These are phyloP conservation scores for Microplitis mediator DNA, from an alignment of 1,140 invertebrate genomes.

Conservation along the genomic window DNA sequence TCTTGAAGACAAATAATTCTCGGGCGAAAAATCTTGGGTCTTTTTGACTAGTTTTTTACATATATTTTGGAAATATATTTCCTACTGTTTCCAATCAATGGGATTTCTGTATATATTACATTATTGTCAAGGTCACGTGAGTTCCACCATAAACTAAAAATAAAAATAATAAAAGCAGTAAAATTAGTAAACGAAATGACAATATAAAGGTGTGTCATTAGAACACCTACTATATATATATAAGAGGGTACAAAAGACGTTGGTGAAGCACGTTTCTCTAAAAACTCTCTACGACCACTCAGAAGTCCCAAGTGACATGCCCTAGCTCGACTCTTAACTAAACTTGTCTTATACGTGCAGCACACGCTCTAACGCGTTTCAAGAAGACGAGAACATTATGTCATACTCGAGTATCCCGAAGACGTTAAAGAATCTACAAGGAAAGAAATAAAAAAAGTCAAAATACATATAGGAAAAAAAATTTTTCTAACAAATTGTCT, in stretches of 20 bases:
- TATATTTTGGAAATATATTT: too few species aligned
- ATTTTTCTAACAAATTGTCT: not conserved
- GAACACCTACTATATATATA: not conserved
- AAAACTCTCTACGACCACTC: conserved; percentile 3
- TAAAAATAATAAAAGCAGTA: not conserved
- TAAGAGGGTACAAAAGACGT: not conserved
- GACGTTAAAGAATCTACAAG: not conserved
- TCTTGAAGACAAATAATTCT: too few species aligned
- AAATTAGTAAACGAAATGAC: not conserved
- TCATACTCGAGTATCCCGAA: conserved; percentile 19
- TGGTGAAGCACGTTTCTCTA: not conserved
- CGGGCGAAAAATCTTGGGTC: too few species aligned
- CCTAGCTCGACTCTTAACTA: not conserved
- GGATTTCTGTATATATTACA: too few species aligned
- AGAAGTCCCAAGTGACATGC: not conserved
- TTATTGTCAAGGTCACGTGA: too few species aligned
- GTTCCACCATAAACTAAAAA: not conserved
- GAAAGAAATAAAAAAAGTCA: conserved; percentile 13
- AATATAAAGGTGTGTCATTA: not conserved
- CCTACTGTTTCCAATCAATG: too few species aligned
- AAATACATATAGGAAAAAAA: conserved; percentile 10
- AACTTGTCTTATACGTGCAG: not conserved
- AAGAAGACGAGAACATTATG: conserved; percentile 20
- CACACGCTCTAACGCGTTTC: not conserved
- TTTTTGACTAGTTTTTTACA: too few species aligned